A percentile compares a stretch with the other conserved stretches of the same genome.
Evolutionary conservation across 2,113 vertebrate genomes (phyloP).

Genomic region (Choloepus hoffmanni): DNA sequence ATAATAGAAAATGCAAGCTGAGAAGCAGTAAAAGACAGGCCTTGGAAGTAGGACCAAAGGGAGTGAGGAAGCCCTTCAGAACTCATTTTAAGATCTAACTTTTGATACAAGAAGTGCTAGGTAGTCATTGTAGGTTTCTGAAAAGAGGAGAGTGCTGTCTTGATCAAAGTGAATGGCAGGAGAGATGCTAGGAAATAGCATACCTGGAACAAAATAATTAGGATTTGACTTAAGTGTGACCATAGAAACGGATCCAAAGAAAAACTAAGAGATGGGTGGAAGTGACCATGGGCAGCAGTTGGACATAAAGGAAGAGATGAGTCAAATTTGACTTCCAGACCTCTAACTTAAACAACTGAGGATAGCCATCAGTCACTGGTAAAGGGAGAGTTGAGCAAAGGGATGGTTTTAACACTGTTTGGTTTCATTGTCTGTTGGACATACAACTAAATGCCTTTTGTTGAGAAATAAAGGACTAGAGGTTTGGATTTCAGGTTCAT

Average conservation of each 20-base stretch:
- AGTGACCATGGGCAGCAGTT: neutral
- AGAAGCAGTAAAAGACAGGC: neutral
- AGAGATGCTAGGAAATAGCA: neutral
- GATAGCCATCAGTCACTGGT: neutral
- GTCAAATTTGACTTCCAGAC: neutral
- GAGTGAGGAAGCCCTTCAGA: neutral
- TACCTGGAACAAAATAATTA: conserved; percentile 47
- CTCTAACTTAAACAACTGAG: neutral
- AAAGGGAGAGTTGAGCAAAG: neutral
- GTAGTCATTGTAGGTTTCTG: neutral
- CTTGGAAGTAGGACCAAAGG: neutral
- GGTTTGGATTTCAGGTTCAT: neutral
- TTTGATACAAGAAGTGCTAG: neutral
- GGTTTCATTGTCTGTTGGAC: neutral
- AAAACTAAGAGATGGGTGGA: neutral
- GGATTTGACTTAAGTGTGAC: neutral
- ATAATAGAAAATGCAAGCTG: neutral
- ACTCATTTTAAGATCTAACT: neutral
- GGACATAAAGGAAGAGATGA: neutral
- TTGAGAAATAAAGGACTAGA: neutral
- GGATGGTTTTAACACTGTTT: neutral
- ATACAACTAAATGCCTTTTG: neutral
- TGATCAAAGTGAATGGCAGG: conserved; percentile 19
- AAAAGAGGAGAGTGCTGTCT: neutral
- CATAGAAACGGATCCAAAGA: neutral